Conservation (phyloP, 2,797 vertebrate genomes). For the Cheirogaleus major region DNA sequence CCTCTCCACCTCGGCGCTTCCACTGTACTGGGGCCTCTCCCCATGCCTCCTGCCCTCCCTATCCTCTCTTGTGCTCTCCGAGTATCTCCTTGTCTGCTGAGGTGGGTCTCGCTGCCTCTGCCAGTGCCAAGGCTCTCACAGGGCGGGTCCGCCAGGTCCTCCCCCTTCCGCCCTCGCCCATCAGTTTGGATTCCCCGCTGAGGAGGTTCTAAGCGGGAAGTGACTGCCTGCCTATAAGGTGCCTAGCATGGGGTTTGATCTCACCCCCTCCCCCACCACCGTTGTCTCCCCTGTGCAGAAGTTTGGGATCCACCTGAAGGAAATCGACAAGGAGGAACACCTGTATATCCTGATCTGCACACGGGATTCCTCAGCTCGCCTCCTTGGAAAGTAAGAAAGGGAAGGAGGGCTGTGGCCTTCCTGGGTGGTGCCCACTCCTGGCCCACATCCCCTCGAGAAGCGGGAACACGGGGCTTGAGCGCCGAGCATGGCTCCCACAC, state of each 20-base stretch:
- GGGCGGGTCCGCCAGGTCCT: not conserved
- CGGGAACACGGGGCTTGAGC: not conserved
- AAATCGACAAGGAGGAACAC: conserved; percentile 91
- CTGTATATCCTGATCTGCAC: conserved; percentile 91
- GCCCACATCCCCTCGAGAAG: not conserved
- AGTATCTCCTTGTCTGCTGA: not conserved
- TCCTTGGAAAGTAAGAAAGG: conserved; percentile 67
- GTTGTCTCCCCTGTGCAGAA: conserved; percentile 81
- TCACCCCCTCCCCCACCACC: not conserved
- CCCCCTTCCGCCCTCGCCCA: not conserved
- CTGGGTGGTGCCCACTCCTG: not conserved
- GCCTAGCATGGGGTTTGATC: not conserved
- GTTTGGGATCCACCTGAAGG: conserved; percentile 92
- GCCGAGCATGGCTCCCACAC: not conserved
- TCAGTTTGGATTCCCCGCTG: not conserved
- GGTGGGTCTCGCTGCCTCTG: not conserved
- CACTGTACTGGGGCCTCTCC: not conserved
- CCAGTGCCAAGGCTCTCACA: not conserved
- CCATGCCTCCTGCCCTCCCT: not conserved
- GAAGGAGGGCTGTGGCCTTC: not conserved
- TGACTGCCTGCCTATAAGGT: not conserved
- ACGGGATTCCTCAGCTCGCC: conserved; percentile 77
- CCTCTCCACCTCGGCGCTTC: not conserved
- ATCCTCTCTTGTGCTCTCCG: not conserved
- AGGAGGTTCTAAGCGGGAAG: not conserved